Evolutionary conservation across 2,888 invertebrate species (phyloP).

Genomic region (Agonopterix alstromeriana): DNA sequence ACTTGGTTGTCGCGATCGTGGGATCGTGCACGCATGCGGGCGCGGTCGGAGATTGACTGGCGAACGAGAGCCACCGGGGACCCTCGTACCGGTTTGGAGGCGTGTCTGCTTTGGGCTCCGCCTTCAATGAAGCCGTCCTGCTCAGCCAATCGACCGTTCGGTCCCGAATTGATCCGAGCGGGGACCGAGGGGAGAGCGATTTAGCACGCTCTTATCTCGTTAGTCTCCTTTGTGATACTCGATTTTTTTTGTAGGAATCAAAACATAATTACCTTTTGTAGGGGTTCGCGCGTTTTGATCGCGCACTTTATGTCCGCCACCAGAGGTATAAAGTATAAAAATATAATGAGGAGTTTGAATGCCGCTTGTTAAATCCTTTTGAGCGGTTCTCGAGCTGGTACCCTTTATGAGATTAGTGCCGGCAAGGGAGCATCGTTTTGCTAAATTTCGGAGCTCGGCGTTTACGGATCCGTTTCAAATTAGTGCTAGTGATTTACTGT

Average conservation of each 20-base stretch:
- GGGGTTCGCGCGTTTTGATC: conserved; percentile 74
- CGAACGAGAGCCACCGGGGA: conserved; percentile 36
- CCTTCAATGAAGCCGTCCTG: conserved; percentile 40
- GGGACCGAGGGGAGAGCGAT: conserved; percentile 64
- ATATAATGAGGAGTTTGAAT: conserved; percentile 73
- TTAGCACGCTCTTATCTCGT: conserved; percentile 78
- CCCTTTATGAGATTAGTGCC: conserved; percentile 66
- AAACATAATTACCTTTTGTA: conserved; percentile 78
- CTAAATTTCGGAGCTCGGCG: conserved; percentile 39
- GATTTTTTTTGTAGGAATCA: conserved; percentile 74
- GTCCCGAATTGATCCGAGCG: conserved; percentile 66
- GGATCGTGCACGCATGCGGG: conserved; percentile 72
- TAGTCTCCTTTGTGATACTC: conserved; percentile 76
- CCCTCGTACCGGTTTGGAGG: conserved; percentile 37
- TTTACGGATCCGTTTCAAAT: conserved; percentile 64
- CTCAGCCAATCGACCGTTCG: conserved; percentile 68
- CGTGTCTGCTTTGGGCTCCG: conserved; percentile 18
- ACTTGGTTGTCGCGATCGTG: conserved; percentile 45
- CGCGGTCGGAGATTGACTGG: conserved; percentile 71
- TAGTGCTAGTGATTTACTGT: conserved; percentile 62
- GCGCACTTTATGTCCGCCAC: conserved; percentile 66
- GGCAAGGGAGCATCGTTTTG: conserved; percentile 35
- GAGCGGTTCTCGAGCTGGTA: conserved; percentile 49
- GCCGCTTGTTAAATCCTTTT: conserved; percentile 75
- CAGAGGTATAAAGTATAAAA: conserved; percentile 72